Conservation (phyloP, 2,797 vertebrate genomes). For the Betta splendens region DNA sequence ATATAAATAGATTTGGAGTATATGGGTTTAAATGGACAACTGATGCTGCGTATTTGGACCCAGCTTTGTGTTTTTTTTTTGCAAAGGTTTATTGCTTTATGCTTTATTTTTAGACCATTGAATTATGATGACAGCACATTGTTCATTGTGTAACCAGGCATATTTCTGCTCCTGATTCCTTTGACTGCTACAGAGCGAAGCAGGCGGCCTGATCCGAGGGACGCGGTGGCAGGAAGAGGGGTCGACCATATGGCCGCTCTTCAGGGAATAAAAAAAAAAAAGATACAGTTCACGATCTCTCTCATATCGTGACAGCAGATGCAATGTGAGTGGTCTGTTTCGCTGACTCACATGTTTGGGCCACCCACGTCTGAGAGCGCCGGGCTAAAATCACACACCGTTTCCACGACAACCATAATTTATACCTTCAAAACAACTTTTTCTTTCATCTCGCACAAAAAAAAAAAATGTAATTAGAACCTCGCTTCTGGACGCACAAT, state of each 20-base stretch:
- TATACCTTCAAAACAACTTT: slow-evolving; percentile 63
- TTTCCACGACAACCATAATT: slow-evolving; percentile 77
- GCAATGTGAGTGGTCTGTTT: slow-evolving; percentile 72
- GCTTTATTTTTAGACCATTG: too few species aligned
- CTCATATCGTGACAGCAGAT: slow-evolving; percentile 77
- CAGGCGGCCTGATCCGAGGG: slow-evolving; percentile 24
- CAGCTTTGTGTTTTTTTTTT: too few species aligned
- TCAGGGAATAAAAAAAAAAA: slow-evolving; percentile 45
- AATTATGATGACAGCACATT: background rate
- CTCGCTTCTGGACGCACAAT: slow-evolving; percentile 16
- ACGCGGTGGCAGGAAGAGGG: slow-evolving; percentile 25
- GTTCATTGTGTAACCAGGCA: slow-evolving; percentile 13
- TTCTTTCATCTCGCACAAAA: slow-evolving; percentile 47
- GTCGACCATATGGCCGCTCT: slow-evolving; percentile 58
- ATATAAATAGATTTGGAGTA: too few species aligned
- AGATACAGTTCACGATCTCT: slow-evolving; percentile 61
- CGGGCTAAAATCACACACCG: slow-evolving; percentile 68
- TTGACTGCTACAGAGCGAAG: slow-evolving; percentile 15
- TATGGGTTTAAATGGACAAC: too few species aligned
- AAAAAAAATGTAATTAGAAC: slow-evolving; percentile 36
- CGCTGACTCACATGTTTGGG: slow-evolving; percentile 78
- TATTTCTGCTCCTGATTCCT: slow-evolving; percentile 11
- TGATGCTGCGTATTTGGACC: too few species aligned
- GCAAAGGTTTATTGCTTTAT: too few species aligned
- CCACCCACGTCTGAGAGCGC: slow-evolving; percentile 69